These are phyloP conservation scores for Heterotilapia buettikoferi DNA, from an alignment of 2,113 vertebrate genomes.

Conservation along the genomic window DNA sequence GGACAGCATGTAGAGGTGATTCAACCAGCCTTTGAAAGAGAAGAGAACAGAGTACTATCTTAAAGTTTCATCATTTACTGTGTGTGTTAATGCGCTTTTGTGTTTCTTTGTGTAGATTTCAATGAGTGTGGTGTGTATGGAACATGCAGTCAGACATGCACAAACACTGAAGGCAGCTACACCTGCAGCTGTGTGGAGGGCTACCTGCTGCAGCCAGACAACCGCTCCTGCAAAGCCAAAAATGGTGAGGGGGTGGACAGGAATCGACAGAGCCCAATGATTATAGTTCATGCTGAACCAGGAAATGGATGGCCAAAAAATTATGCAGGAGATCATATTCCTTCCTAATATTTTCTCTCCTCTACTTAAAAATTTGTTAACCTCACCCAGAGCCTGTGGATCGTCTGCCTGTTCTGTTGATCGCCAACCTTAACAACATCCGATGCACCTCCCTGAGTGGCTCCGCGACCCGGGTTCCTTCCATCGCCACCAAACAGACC, in stretches of 20 bases:
- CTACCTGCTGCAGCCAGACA: constrained; percentile 91
- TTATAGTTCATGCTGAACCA: background rate
- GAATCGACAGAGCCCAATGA: background rate
- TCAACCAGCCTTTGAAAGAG: background rate
- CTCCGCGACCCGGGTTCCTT: constrained; percentile 76
- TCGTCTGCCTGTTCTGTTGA: constrained; percentile 85
- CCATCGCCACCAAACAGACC: constrained; percentile 87
- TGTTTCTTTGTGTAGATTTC: constrained; percentile 75
- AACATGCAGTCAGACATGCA: constrained; percentile 92
- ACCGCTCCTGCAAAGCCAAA: constrained; percentile 97
- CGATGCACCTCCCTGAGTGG: constrained; percentile 87
- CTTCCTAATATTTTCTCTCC: background rate
- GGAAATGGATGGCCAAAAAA: background rate
- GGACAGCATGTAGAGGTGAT: background rate
- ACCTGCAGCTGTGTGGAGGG: constrained; percentile 91
- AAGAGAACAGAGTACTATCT: rapidly evolving
- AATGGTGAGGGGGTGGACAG: constrained; percentile 74
- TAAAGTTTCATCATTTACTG: background rate
- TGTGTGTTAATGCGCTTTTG: background rate
- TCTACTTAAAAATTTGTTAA: background rate
- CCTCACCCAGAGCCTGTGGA: constrained; percentile 73
- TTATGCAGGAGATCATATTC: background rate
- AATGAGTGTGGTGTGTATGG: constrained; percentile 91
- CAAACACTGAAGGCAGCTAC: constrained; percentile 86
- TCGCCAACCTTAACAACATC: constrained; percentile 94